Evolutionary conservation across 1,140 invertebrate genomes (phyloP), one percentile per base, ranked within the genome.

Genomic region (Halictus rubicundus): DNA sequence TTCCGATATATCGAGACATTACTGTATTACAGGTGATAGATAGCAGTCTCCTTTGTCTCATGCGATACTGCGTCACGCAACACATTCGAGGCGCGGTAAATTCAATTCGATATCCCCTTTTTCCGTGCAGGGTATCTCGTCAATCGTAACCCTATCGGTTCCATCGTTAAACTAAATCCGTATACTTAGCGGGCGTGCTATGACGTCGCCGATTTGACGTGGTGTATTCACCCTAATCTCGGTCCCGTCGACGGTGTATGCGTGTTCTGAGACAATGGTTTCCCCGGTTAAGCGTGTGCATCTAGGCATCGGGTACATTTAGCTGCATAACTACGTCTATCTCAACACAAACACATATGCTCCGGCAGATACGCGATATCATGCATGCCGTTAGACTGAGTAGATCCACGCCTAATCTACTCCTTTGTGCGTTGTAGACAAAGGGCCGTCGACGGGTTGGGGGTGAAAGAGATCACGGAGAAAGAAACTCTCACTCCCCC

Each of bases 231-330:
- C 39, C 60, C 39, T 82, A 78, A 83, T 83, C 61, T 82, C 68
- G 14, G 65, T 54, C 65, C 42, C 59, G 64, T 27, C 23, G 68
- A 14, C 25, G 68, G 37, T 59, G 73, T 59, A 68, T 59, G 74
- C 74, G 74, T 83, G 80, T 78, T 42, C 64, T 49, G 60, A 70
- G 76, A 84, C 81, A 84, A 84, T 83, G 42, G 42, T 64, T 10
- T 54, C 49, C 25, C 78, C 68, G 75, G 37, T 68, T 59, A 52
- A 68, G 77, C 79, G 60, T 76, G 73, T 63, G 60, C 64, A 81
- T 60, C 61, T 25, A 52, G 39, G 25, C 10, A 14, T 60, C 66
- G 77, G 78, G 59, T 74, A 52, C 60, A 70, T 65, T 66, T 42
- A 76, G 75, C 12, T 66, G 68, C 76, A 60, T 37, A 37, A 64